Evolutionary conservation across 64 coral and sea anemone species (phyloP).

Genomic region (Pocillopora damicornis): DNA sequence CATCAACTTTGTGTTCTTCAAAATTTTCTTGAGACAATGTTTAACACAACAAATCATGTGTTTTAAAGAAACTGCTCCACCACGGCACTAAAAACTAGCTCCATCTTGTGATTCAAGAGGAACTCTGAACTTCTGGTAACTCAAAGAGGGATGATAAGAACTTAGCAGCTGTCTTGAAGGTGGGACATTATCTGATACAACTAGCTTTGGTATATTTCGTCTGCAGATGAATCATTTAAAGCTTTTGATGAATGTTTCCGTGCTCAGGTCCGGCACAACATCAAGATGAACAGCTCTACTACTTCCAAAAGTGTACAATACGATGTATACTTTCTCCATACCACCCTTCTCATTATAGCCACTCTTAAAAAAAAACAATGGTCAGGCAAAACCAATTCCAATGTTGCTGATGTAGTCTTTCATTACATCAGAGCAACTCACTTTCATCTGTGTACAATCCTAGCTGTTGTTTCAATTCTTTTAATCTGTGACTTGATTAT

Average conservation of each 20-base stretch:
- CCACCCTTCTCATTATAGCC: background rate
- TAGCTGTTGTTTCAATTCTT: no score
- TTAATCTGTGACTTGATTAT: no score
- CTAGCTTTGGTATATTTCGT: no score
- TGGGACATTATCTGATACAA: no score
- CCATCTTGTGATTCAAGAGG: background rate
- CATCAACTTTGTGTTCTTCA: background rate
- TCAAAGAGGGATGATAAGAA: no score
- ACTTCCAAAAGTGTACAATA: background rate
- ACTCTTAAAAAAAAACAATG: conserved; percentile 25
- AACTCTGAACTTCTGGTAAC: background rate
- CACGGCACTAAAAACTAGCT: conserved; percentile 5
- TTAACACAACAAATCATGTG: conserved; percentile 6
- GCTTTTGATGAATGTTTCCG: background rate
- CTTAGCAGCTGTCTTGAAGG: no score
- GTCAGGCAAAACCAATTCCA: conserved; percentile 61
- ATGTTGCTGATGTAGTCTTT: conserved; percentile 36
- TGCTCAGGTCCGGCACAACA: background rate
- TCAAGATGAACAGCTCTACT: background rate
- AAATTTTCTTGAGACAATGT: background rate
- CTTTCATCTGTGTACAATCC: no score
- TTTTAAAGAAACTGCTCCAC: conserved; percentile 32
- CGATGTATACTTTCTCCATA: background rate
- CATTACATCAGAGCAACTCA: conserved; percentile 19
- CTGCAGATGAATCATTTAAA: background rate